Percentiles rank a stretch among this genome's conserved stretches.
These are phyloP conservation scores for Eupithecia centaureata DNA, from an alignment of 2,888 invertebrate genomes.

Conservation along the genomic window DNA sequence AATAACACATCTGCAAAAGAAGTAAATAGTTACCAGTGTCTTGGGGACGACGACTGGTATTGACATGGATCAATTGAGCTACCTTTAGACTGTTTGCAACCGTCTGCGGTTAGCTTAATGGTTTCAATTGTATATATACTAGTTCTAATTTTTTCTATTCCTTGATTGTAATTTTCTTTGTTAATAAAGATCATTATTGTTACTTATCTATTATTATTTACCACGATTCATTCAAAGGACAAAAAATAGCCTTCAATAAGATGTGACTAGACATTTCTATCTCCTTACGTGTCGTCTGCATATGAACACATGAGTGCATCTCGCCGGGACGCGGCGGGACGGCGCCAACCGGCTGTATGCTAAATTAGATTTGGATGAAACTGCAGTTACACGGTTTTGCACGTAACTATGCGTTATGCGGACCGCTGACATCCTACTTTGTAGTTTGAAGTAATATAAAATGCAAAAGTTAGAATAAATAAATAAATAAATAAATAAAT, in stretches of 20 bases:
- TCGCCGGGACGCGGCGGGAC: conserved; percentile 49
- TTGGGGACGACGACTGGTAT: too few species aligned
- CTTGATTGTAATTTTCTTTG: too few species aligned
- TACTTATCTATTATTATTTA: neutral
- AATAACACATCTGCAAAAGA: too few species aligned
- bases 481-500: too few species aligned
- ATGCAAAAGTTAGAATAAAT: neutral
- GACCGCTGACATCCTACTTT: neutral
- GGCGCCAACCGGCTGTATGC: conserved; percentile 61
- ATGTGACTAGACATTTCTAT: neutral
- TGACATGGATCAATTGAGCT: too few species aligned
- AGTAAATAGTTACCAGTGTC: too few species aligned
- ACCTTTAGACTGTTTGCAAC: too few species aligned
- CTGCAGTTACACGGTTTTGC: conserved; percentile 47
- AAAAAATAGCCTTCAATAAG: neutral
- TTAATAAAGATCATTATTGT: too few species aligned
- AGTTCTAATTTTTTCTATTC: too few species aligned
- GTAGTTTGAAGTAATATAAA: neutral
- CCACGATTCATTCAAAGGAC: neutral
- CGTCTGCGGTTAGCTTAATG: too few species aligned
- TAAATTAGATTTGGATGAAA: conserved; percentile 57
- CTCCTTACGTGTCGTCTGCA: neutral
- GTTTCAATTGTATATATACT: too few species aligned
- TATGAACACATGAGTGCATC: conserved; percentile 16
- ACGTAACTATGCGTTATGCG: conserved; percentile 22